These are phyloP conservation scores for Saimiri boliviensis DNA, from an alignment of 2,113 vertebrate species.

Conservation along the genomic window DNA sequence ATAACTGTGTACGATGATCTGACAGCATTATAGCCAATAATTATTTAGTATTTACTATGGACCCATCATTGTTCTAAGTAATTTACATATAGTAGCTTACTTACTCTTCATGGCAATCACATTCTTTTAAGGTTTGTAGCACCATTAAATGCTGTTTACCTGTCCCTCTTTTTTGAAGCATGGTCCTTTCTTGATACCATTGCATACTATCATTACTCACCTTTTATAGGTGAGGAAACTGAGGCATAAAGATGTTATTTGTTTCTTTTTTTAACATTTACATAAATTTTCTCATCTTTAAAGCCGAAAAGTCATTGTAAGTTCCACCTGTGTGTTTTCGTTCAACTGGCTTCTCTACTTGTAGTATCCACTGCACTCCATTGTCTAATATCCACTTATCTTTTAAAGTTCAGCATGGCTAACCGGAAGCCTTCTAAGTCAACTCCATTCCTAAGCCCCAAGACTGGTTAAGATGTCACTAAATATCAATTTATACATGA, in stretches of 20 bases:
- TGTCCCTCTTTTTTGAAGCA: too few relatives aligned
- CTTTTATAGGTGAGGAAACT: background rate
- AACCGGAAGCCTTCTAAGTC: background rate
- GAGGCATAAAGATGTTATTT: background rate
- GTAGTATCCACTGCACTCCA: background rate
- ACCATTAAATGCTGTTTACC: too few relatives aligned
- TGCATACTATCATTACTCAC: background rate
- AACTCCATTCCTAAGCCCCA: background rate
- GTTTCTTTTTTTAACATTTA: background rate
- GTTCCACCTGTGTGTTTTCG: background rate
- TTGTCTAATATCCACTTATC: fast-evolving
- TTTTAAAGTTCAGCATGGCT: background rate
- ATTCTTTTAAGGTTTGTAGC: too few relatives aligned
- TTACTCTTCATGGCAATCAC: background rate
- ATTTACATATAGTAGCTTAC: background rate
- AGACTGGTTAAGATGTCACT: background rate
- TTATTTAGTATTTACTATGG: background rate
- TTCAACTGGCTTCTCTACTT: background rate
- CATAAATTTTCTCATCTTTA: background rate
- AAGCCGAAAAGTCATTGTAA: background rate
- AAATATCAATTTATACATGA: background rate
- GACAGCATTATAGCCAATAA: background rate
- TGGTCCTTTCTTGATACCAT: too few relatives aligned
- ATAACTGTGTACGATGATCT: background rate
- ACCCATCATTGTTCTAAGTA: background rate